A percentile compares a stretch with the other conserved stretches of the same genome.
phyloP scores from a whole-genome alignment of 2,113 vertebrate genomes.

The Callospermophilus lateralis region DNA sequence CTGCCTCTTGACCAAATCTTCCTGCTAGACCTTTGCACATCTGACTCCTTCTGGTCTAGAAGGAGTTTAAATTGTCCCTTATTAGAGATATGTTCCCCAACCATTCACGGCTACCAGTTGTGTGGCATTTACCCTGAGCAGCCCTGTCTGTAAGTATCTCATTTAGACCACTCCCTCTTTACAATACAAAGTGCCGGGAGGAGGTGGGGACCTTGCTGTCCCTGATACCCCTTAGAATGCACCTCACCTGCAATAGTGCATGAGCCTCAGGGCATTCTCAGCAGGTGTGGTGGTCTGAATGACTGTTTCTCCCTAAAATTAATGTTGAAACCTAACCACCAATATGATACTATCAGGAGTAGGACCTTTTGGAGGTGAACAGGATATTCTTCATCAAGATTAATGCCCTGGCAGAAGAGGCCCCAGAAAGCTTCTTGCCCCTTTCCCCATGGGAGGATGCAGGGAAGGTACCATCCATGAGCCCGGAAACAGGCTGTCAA shows the following conservation, averaged over 20 bases:
- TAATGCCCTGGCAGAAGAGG: not conserved
- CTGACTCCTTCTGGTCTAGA: not conserved
- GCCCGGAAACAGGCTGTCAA: not conserved
- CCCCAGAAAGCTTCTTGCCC: not conserved
- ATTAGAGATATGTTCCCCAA: not conserved
- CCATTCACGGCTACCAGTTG: not conserved
- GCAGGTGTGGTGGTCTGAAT: not conserved
- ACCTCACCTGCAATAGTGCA: not conserved
- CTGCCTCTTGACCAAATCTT: not conserved
- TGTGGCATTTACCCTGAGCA: too few species aligned
- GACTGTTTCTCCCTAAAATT: not conserved
- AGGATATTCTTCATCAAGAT: not conserved
- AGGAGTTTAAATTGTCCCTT: not conserved
- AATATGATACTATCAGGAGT: not conserved
- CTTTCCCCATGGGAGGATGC: too few species aligned
- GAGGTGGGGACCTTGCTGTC: too few species aligned
- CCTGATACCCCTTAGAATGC: too few species aligned
- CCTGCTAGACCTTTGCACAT: rapidly evolving
- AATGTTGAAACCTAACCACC: not conserved
- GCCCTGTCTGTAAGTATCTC: not conserved
- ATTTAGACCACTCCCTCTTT: not conserved
- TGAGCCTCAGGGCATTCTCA: not conserved
- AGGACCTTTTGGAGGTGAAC: not conserved
- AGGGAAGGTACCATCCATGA: not conserved
- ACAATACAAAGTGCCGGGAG: not conserved